Evolutionary conservation across 2,113 vertebrate species (phyloP).

Genomic region (Dipodomys merriami): DNA sequence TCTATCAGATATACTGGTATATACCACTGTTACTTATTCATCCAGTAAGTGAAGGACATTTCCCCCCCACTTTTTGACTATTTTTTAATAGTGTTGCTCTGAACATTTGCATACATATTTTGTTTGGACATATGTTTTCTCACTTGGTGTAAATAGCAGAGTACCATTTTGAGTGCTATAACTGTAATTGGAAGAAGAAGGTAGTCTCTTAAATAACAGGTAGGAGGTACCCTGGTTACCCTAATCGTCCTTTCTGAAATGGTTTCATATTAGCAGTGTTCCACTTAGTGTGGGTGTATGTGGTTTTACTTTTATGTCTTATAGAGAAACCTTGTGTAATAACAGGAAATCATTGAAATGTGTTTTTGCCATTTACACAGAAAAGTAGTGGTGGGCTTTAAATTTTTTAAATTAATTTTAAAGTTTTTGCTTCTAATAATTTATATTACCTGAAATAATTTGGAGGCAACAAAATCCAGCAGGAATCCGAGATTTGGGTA

Average conservation of each 20-base stretch:
- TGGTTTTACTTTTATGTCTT: slow-evolving; percentile 43
- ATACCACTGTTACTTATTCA: neutral
- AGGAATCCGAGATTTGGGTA: neutral
- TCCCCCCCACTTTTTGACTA: neutral
- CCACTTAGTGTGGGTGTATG: slow-evolving; percentile 31
- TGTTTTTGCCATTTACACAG: slow-evolving; percentile 53
- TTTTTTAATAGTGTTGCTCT: neutral
- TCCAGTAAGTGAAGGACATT: neutral
- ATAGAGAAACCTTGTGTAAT: slow-evolving; percentile 57
- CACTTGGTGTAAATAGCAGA: neutral
- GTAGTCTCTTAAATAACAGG: neutral
- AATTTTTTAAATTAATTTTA: slow-evolving; percentile 27
- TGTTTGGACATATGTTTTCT: neutral
- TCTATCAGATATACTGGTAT: neutral
- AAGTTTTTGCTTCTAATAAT: slow-evolving; percentile 49
- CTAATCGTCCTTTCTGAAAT: slow-evolving; percentile 57
- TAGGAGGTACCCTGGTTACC: slow-evolving; percentile 1
- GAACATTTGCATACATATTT: neutral
- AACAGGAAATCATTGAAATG: slow-evolving; percentile 74
- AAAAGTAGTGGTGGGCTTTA: slow-evolving; percentile 57
- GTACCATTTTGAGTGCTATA: slow-evolving; percentile 10
- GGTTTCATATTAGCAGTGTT: slow-evolving; percentile 44
- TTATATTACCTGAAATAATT: slow-evolving; percentile 54
- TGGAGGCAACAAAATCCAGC: neutral
- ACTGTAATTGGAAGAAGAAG: slow-evolving; percentile 15